Evolutionary conservation across 2,113 vertebrate species (phyloP), one percentile per base, ranked within the genome.

Genomic region (Microcebus lehilahytsara): DNA sequence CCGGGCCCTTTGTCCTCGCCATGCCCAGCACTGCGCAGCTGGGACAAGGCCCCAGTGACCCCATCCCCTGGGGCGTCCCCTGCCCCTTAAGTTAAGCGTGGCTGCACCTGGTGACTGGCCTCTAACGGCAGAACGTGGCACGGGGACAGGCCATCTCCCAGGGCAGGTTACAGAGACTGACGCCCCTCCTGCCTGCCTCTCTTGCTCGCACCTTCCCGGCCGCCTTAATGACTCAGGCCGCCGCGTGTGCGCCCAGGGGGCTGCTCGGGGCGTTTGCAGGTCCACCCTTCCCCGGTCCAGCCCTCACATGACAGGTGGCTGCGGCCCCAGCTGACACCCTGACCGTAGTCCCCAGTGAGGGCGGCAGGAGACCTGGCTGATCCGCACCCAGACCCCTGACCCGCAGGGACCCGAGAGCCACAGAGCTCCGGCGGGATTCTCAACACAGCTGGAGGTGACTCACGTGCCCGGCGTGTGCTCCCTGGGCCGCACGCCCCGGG

Each of bases 381-480:
- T 40, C 67, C 5, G 7, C 0, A 3, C 23, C 9, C 30, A 3
- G 53, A 58, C 13, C 71, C 80, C 86, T 16, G 91, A 85, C 25
- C 8, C 37, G 13, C 56, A 1, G 5, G 34, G 3, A 79, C 64
- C 1, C 5, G 7, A 60, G 64, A 80, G 72, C 14, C 5, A 1
- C 37, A 4, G 5, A 9, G 66, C 34, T 49, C 17, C 13, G 67
- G 85, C 32, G 11, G 7, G 9, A 58, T 62, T 42, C 77, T 56
- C 72, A 40, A 85, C 0, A 1, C 2, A 13, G 53, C n/a, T 22
- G 6, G 0, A 6, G n/a, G 13, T 2, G 53, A 49, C 23, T 9
- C 22, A 19, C 3, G 17, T 9, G 1, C 49, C 17, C 37, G 14
- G 62, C 9, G 49, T 7, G 20, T 2, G 16, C 53, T 58, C 60